Evolutionary conservation across 2,888 invertebrate genomes (phyloP).

Genomic region (Pherbina coryleti): DNA sequence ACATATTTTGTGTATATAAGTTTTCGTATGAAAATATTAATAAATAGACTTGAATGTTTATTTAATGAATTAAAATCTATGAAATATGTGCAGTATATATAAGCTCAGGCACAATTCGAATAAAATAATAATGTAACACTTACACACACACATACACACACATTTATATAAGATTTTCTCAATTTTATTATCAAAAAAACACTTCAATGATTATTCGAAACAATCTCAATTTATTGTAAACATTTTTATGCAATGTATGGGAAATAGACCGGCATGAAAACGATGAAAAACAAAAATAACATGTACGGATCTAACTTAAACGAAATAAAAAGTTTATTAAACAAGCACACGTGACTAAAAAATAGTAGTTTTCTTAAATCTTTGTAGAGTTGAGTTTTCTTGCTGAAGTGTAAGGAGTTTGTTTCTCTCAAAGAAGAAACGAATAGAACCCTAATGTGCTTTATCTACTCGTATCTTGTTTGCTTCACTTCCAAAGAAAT

Average conservation of each 20-base stretch:
- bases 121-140: background rate
- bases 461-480: too few relatives aligned
- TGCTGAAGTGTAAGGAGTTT: too few relatives aligned
- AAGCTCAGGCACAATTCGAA: conserved; percentile 13
- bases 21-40: background rate
- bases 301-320: conserved; percentile 3
- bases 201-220: conserved; percentile 2
- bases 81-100: conserved; percentile 12
- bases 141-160: background rate
- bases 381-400: background rate
- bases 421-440: too few relatives aligned
- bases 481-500: too few relatives aligned
- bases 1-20: background rate
- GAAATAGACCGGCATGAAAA: background rate
- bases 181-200: conserved; percentile 12
- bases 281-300: background rate
- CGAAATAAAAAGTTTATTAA: conserved; percentile 14
- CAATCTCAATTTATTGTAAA: background rate
- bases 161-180: background rate
- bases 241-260: conserved; percentile 14
- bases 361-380: background rate
- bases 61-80: conserved; percentile 10
- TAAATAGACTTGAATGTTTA: background rate
- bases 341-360: conserved; percentile 10
- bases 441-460: too few relatives aligned